Base-by-base conservation (phyloP, 2,888 invertebrate species). In the Eutolmus rufibarbis region DNA sequence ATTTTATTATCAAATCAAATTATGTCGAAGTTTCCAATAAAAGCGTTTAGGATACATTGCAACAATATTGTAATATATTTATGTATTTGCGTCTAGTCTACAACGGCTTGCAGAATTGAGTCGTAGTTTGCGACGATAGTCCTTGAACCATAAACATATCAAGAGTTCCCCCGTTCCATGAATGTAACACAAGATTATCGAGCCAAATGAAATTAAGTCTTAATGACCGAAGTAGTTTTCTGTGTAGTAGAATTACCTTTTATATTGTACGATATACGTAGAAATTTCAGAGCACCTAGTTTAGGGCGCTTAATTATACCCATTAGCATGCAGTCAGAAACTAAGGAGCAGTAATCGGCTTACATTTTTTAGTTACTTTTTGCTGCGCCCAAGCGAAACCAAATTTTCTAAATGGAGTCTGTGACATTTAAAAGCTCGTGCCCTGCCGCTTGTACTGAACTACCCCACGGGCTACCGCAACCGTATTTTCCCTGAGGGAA, bases 351-450 rank as follows among this genome's bases (percentile, higher is more conserved):
- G 79, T 28, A 79, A 46, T 51, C 79, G 28, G 51, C 51, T 79
- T 79, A 79, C 23, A 8, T 78, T 78, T 79, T 46, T 51, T 79
- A 51, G 46, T 51, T 28, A 31, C 31, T 23, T 51, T 23, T 31
- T 16, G 28, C 51, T 79, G 46, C 56, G 31, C 79, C 28, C 79
- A 79, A 79, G 51, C 51, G 16, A 79, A 46, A 79, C 79, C 31
- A 79, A 28, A 56, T 51, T 79, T 79, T 51, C 79, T 12, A 79
- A 79, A 79, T 79, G 51, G 79, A 79, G 31, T 79, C 51, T 28
- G 23, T 79, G 79, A 79, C 79, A 79, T 79, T 79, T 79, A 31
- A 31, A n/a, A 28, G 23, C 79, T 66, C 12, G 12, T 28, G 16
- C 46, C 28, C 14, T 79, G 79, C 46, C 31, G 46, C 46, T 51